A percentile compares a stretch with the other conserved stretches of the same genome.
Conservation (phyloP, 2,888 invertebrate species). For the Amphimallon solstitiale region DNA sequence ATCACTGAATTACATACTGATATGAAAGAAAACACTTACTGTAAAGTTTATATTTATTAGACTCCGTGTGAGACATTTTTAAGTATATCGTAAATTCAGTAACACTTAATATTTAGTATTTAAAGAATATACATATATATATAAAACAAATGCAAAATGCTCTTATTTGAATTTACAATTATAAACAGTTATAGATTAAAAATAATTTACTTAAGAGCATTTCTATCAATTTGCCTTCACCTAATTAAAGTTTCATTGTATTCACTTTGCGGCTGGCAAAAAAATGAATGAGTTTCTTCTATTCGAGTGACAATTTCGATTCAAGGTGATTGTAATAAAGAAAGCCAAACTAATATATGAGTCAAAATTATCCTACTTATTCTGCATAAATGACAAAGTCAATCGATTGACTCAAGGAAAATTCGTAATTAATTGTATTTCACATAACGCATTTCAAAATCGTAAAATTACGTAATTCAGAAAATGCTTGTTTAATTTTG, state of each 20-base stretch:
- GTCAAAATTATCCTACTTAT: background rate
- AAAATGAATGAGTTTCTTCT: background rate
- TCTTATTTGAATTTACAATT: background rate
- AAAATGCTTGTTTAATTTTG: no score
- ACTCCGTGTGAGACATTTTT: no score
- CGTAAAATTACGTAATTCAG: no score
- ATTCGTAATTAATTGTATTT: background rate
- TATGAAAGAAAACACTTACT: no score
- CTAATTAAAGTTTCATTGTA: conserved; percentile 5
- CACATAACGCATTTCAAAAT: no score
- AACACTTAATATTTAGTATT: no score
- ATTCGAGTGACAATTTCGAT: background rate
- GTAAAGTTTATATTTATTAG: no score
- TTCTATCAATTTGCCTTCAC: conserved; percentile 12
- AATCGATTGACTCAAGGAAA: conserved; percentile 14
- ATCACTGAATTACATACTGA: no score
- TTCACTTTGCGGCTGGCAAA: background rate
- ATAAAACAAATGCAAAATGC: background rate
- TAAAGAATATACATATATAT: background rate
- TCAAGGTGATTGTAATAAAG: conserved; percentile 8
- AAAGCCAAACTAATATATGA: conserved; percentile 3
- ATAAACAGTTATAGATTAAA: background rate
- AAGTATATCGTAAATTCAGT: no score
- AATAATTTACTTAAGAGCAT: background rate
- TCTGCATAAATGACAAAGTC: background rate